Conservation (phyloP, 2,888 invertebrate genomes). For the Hyposoter didymator region DNA sequence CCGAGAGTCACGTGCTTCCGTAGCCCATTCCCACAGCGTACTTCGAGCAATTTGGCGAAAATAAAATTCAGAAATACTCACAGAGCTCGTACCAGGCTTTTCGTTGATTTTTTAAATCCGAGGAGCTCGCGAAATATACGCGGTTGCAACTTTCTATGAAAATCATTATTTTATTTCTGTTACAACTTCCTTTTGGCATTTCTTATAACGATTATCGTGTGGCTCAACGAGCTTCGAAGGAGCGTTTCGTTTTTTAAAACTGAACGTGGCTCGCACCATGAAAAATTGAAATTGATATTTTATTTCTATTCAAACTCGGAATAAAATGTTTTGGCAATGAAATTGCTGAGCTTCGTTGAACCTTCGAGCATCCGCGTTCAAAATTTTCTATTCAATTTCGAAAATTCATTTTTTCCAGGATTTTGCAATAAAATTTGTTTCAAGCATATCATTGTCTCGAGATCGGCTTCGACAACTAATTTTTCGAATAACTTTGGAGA, state of each 20-base stretch:
- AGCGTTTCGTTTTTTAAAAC: neutral
- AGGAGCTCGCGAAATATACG: neutral
- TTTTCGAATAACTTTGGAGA: neutral
- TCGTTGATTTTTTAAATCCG: neutral
- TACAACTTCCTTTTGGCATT: neutral
- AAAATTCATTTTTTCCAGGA: neutral
- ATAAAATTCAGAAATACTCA: no score
- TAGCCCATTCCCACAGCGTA: no score
- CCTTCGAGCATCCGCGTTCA: neutral
- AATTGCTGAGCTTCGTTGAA: no score
- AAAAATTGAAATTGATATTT: neutral
- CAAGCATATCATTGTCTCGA: neutral
- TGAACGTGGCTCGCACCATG: neutral
- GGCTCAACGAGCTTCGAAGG: no score
- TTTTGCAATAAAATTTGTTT: neutral
- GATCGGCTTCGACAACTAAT: neutral
- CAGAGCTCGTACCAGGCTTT: neutral
- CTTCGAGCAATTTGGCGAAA: no score
- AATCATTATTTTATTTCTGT: neutral
- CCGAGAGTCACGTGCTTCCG: no score
- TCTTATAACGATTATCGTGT: neutral
- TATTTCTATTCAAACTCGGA: neutral
- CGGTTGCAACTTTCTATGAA: neutral
- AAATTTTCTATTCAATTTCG: neutral
- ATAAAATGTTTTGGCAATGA: neutral